Evolutionary conservation across 2,888 invertebrate species (phyloP).

Genomic region (Nephrotoma appendiculata): DNA sequence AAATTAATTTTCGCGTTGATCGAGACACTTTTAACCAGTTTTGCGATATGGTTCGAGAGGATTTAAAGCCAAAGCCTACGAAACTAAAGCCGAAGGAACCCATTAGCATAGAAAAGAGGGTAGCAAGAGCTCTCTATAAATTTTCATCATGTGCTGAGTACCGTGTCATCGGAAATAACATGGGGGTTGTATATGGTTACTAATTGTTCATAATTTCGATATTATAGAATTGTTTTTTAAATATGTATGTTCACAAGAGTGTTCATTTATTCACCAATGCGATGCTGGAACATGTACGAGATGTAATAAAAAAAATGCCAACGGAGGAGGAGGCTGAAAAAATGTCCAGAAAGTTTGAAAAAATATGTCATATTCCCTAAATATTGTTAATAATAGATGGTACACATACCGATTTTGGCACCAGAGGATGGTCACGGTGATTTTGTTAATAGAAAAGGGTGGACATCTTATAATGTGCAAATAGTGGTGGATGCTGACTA

Average conservation of each 20-base stretch:
- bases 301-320: not conserved
- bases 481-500: not conserved
- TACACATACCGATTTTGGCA: not conserved
- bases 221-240: not conserved
- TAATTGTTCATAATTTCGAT: not conserved
- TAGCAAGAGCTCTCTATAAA: not conserved
- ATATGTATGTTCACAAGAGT: not conserved
- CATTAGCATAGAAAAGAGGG: not conserved
- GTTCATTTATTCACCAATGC: not conserved
- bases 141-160: not conserved
- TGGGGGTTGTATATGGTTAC: not conserved
- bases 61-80: too few species aligned
- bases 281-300: not conserved
- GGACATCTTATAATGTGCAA: not conserved
- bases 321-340: not conserved
- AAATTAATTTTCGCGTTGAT: too few species aligned
- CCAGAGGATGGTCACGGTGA: not conserved
- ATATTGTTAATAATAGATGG: not conserved
- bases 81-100: not conserved
- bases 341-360: not conserved
- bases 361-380: not conserved
- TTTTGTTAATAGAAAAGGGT: not conserved
- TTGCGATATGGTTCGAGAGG: too few species aligned
- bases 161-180: not conserved
- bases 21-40: too few species aligned